Evolutionary conservation across 2,113 vertebrate genomes (phyloP).

Genomic region (Oryctolagus cuniculus): mOryCun1.1 NC_091432.1:63474501-63475000

Average conservation of each 20-base stretch:
- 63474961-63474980: constrained; percentile 94
- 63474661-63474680: background rate
- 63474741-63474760: background rate
- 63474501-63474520: background rate
- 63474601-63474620: constrained; percentile 90
- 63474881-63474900: constrained; percentile 82
- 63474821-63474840: background rate
- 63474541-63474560: constrained; percentile 57
- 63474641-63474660: constrained; percentile 88
- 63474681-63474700: background rate
- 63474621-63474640: constrained; percentile 94
- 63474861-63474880: constrained; percentile 86
- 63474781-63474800: background rate
- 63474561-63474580: constrained; percentile 59
- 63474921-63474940: constrained; percentile 87
- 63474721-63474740: background rate
- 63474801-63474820: background rate
- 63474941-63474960: constrained; percentile 91
- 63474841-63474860: constrained; percentile 88
- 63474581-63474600: constrained; percentile 81
- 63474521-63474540: constrained; percentile 77
- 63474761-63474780: background rate
- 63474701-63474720: background rate
- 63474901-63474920: constrained; percentile 87
- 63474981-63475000: constrained; percentile 94